phyloP scores from a whole-genome alignment of 1,140 invertebrate genomes.

The Oreohelix idahoensis region DNA sequence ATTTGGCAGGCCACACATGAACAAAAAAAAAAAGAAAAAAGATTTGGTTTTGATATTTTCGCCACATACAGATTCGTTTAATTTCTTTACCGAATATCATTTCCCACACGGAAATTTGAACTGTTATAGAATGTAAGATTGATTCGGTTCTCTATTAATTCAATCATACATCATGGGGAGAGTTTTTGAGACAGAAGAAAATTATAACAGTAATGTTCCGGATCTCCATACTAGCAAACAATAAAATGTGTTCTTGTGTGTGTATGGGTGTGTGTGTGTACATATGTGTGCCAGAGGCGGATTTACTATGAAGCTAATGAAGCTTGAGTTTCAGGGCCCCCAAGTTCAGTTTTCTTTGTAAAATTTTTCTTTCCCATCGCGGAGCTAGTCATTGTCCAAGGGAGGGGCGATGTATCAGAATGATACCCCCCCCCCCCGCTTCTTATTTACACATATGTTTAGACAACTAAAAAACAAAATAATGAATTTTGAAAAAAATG shows the following conservation, averaged over 20 bases:
- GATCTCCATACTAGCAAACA: neutral
- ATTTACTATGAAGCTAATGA: no score
- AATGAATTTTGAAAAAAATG: no score
- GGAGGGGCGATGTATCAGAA: no score
- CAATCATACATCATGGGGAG: constrained; percentile 24
- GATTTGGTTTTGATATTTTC: constrained; percentile 36
- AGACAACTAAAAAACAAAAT: no score
- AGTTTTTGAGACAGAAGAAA: neutral
- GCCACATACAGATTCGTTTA: constrained; percentile 36
- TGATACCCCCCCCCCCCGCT: no score
- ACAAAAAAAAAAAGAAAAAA: neutral
- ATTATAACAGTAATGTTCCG: neutral
- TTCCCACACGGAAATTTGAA: constrained; percentile 37
- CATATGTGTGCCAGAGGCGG: neutral
- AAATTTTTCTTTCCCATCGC: no score
- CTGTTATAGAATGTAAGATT: constrained; percentile 30
- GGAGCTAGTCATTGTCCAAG: no score
- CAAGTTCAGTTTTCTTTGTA: no score
- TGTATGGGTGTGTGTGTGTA: neutral
- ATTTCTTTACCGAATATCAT: constrained; percentile 37
- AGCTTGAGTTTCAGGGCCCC: no score
- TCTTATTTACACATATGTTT: no score
- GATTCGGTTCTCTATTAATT: constrained; percentile 35
- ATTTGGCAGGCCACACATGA: constrained; percentile 17
- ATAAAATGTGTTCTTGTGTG: neutral